These are phyloP conservation scores for Caenorhabditis briggsae DNA, from an alignment of 1,140 invertebrate species.

Conservation along the genomic window DNA sequence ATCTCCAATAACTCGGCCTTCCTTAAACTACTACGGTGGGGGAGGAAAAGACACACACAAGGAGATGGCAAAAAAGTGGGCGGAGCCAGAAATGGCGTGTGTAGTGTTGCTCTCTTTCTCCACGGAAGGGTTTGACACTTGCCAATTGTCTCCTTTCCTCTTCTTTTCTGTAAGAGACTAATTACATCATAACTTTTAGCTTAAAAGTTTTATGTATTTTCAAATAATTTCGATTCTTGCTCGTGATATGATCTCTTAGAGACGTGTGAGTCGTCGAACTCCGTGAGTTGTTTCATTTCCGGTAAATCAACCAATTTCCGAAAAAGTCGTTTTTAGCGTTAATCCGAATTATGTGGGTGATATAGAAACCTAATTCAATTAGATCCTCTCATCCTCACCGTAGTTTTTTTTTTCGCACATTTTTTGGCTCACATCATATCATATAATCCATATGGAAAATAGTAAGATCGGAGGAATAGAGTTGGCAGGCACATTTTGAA, in stretches of 20 bases:
- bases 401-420: no score
- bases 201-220: no score
- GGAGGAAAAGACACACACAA: no score
- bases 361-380: slow-evolving; percentile 30
- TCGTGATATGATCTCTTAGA: slow-evolving; percentile 12
- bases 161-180: not conserved
- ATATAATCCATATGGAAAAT: slow-evolving; percentile 21
- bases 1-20: not conserved
- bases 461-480: not conserved
- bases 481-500: slow-evolving; percentile 15
- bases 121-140: slow-evolving; percentile 16
- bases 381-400: not conserved
- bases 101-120: slow-evolving; percentile 20
- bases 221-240: no score
- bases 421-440: slow-evolving; percentile 18
- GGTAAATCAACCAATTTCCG: slow-evolving; percentile 39
- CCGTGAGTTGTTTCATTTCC: slow-evolving; percentile 54
- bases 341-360: slow-evolving; percentile 35
- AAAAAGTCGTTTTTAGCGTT: slow-evolving; percentile 39
- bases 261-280: slow-evolving; percentile 32
- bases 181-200: not conserved
- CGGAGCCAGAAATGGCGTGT: slow-evolving; percentile 13
- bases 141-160: slow-evolving; percentile 7
- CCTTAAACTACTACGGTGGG: not conserved
- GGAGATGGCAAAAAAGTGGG: not conserved